A percentile compares a stretch with the other conserved stretches of the same genome.
Conservation (phyloP, 2,113 vertebrate genomes). For the Microcebus jonahi region DNA sequence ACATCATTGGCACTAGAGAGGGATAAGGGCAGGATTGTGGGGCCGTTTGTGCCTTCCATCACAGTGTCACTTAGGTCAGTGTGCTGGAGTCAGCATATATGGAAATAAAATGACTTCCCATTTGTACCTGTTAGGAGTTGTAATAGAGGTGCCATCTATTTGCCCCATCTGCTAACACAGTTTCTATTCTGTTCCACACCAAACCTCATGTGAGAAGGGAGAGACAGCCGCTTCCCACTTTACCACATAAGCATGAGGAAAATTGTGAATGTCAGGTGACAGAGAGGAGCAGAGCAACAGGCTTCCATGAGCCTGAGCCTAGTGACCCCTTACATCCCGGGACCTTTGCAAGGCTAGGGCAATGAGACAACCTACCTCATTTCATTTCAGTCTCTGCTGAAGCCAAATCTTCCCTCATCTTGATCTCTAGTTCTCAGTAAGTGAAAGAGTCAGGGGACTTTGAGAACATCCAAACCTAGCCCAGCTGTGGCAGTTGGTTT, state of each 20-base stretch:
- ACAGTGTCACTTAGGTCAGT: not conserved
- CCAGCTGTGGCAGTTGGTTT: constrained; percentile 99
- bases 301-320: constrained; percentile 7
- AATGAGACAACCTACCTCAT: constrained; percentile 73
- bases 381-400: constrained; percentile 76
- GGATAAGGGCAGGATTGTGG: constrained; percentile 28
- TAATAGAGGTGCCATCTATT: constrained; percentile 8
- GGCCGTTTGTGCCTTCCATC: not conserved
- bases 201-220: constrained; percentile 17
- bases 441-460: constrained; percentile 85
- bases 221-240: constrained; percentile 25
- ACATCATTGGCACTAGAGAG: not conserved
- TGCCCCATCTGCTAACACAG: not conserved
- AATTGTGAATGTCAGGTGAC: constrained; percentile 44
- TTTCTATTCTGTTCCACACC: not conserved
- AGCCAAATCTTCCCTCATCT: constrained; percentile 78
- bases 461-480: constrained; percentile 91
- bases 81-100: not conserved
- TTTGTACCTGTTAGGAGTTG: constrained; percentile 7
- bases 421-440: constrained; percentile 80
- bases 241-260: constrained; percentile 34
- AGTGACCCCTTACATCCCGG: constrained; percentile 55
- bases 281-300: constrained; percentile 33
- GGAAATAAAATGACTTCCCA: not conserved
- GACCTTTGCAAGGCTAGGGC: constrained; percentile 67